Percentiles rank a stretch among this genome's conserved stretches.
Conservation (phyloP, 2,113 vertebrate genomes). For the Salvelinus namaycush region DNA sequence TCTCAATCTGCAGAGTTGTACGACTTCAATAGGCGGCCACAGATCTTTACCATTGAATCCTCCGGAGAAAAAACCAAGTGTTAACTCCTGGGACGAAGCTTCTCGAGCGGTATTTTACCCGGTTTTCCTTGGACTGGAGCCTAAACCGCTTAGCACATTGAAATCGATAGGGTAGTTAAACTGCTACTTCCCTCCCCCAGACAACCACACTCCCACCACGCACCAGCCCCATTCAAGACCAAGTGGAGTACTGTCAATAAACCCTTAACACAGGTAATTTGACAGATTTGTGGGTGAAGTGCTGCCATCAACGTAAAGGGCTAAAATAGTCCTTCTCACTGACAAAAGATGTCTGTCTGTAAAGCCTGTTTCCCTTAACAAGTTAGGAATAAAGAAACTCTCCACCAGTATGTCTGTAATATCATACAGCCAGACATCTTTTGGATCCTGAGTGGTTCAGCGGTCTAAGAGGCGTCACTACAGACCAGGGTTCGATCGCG, state of each 20-base stretch:
- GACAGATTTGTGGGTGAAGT: conserved; percentile 58
- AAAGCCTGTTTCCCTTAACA: not conserved
- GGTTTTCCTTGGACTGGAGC: conserved; percentile 59
- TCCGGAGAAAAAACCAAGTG: conserved; percentile 40
- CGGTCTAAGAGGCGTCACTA: no score
- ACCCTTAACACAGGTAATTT: conserved; percentile 60
- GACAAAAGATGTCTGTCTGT: not conserved
- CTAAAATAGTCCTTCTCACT: conserved; percentile 50
- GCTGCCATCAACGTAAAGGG: conserved; percentile 54
- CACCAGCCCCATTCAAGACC: conserved; percentile 42
- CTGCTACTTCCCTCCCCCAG: conserved; percentile 62
- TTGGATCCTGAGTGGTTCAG: no score
- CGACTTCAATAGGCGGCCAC: conserved; percentile 61
- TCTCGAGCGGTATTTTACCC: conserved; percentile 53
- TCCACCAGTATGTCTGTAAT: not conserved
- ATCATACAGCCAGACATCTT: not conserved
- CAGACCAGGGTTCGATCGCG: no score
- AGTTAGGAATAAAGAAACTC: not conserved
- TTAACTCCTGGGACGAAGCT: conserved; percentile 52
- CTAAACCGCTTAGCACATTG: conserved; percentile 65
- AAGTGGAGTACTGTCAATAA: conserved; percentile 54
- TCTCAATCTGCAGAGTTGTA: conserved; percentile 54
- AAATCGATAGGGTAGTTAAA: conserved; percentile 76
- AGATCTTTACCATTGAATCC: conserved; percentile 66
- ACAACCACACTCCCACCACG: conserved; percentile 31